These are phyloP conservation scores for Anomalospiza imberbis DNA, from an alignment of 2,797 vertebrate genomes.

Conservation along the genomic window DNA sequence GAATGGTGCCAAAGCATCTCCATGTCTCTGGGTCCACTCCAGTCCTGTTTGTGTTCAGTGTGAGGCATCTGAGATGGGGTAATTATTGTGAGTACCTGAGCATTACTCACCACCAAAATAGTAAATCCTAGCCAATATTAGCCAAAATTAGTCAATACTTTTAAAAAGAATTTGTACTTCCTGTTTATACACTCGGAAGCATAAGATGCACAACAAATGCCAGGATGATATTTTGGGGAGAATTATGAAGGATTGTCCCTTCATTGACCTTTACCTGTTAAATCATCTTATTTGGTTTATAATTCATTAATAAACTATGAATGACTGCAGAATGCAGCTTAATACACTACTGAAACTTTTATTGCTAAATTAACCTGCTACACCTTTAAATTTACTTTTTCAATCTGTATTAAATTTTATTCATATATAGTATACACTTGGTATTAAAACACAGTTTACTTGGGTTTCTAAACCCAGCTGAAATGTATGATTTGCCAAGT, in stretches of 20 bases:
- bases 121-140: not conserved
- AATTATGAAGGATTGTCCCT: not conserved
- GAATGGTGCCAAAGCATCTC: not conserved
- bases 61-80: not conserved
- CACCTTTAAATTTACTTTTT: not conserved
- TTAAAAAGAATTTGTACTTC: not conserved
- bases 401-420: not conserved
- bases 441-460: not conserved
- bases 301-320: not conserved
- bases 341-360: not conserved
- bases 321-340: not conserved
- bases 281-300: not conserved
- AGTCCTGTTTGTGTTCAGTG: not conserved
- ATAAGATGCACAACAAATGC: not conserved
- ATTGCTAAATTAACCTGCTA: not conserved
- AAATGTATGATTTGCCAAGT: not conserved
- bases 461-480: not conserved
- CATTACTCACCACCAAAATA: not conserved
- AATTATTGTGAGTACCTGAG: not conserved
- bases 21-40: not conserved
- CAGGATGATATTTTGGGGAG: not conserved
- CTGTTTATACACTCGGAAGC: not conserved
- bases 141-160: not conserved
- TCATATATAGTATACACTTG: not conserved
- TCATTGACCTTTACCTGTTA: not conserved